These are phyloP conservation scores for Pammene fasciana DNA, from an alignment of 2,888 invertebrate species.

Conservation along the genomic window DNA sequence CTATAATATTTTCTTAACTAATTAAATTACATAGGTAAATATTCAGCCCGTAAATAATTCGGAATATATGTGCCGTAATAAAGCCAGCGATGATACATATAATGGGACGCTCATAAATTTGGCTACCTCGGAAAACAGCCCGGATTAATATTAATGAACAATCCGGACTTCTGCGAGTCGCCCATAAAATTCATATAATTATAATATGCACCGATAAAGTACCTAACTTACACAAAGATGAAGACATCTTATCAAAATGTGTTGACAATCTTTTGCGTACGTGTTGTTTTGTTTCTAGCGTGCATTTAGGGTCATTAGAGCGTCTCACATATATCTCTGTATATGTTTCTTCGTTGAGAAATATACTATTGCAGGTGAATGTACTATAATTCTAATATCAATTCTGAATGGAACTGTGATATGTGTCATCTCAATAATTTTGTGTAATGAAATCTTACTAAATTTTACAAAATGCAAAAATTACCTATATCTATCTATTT, in stretches of 20 bases:
- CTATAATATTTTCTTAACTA: constrained; percentile 19
- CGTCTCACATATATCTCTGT: too few species aligned
- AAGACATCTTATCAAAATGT: neutral
- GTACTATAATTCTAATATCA: too few species aligned
- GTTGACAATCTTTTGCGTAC: neutral
- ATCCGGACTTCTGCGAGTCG: constrained; percentile 16
- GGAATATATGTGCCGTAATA: constrained; percentile 38
- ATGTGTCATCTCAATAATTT: too few species aligned
- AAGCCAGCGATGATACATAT: constrained; percentile 36
- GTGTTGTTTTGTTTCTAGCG: neutral
- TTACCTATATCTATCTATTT: too few species aligned
- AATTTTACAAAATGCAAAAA: too few species aligned
- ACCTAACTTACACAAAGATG: neutral
- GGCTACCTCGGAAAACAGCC: constrained; percentile 35
- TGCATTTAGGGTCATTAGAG: too few species aligned
- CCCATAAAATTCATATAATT: constrained; percentile 4
- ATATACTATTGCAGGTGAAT: too few species aligned
- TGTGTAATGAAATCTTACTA: too few species aligned
- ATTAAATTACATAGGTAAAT: constrained; percentile 41
- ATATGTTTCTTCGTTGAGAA: too few species aligned
- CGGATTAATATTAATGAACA: constrained; percentile 39
- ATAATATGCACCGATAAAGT: constrained; percentile 3
- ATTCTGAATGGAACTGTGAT: too few species aligned
- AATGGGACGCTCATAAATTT: constrained; percentile 32
- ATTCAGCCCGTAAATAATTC: constrained; percentile 38